Percentiles rank a stretch among this genome's conserved stretches.
Evolutionary conservation across 2,113 vertebrate species (phyloP).

Genomic region (Piprites chloris): DNA sequence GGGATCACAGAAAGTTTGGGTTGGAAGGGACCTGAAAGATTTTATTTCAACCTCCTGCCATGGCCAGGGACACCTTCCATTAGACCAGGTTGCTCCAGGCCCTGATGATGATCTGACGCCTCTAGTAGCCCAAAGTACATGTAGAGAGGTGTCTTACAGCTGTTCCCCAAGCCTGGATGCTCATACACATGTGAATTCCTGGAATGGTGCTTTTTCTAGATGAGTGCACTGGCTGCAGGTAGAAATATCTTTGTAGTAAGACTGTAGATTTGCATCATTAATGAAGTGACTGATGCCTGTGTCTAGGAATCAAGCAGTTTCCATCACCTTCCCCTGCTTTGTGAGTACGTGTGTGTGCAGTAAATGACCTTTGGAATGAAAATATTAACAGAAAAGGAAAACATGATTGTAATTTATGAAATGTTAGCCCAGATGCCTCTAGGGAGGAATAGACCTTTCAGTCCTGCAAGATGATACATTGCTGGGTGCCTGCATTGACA

Average conservation of each 20-base stretch:
- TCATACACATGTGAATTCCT: accelerated
- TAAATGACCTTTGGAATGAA: constrained; percentile 70
- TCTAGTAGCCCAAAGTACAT: accelerated
- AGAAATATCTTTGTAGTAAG: background rate
- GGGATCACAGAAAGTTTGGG: background rate
- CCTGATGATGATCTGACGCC: background rate
- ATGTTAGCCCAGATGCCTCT: constrained; percentile 42
- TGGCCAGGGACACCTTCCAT: background rate
- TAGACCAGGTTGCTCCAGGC: background rate
- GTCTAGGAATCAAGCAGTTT: background rate
- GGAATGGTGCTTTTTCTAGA: background rate
- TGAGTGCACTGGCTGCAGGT: background rate
- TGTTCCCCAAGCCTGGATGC: background rate
- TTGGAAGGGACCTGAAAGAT: background rate
- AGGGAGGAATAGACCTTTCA: constrained; percentile 39
- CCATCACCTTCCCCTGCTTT: background rate
- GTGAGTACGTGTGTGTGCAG: background rate
- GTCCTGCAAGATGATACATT: background rate
- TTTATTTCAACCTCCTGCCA: background rate
- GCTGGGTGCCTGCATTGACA: constrained; percentile 14
- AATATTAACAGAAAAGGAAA: constrained; percentile 66
- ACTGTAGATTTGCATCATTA: background rate
- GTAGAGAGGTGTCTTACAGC: too few species aligned
- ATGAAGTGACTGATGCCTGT: background rate
- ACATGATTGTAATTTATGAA: constrained; percentile 65